Evolutionary conservation across 2,113 vertebrate genomes (phyloP).

Genomic region (Microcebus griseorufus): DNA sequence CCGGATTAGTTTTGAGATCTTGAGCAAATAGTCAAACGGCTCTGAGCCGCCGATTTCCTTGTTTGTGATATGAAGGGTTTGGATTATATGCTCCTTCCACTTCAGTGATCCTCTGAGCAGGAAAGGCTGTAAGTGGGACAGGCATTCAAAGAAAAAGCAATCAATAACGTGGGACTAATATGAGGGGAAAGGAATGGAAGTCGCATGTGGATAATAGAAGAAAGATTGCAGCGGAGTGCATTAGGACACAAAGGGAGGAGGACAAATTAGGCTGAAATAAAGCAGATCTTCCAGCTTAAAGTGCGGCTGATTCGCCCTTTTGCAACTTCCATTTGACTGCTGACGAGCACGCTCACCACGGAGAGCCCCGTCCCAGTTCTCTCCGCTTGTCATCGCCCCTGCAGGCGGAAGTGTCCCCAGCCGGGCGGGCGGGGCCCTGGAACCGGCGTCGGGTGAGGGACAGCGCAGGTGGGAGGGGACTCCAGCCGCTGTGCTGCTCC

Average conservation of each 20-base stretch:
- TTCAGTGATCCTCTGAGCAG: neutral
- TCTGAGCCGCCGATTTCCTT: neutral
- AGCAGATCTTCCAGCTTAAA: neutral
- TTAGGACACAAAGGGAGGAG: neutral
- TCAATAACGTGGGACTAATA: neutral
- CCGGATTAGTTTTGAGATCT: neutral
- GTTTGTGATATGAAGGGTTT: neutral
- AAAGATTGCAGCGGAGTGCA: neutral
- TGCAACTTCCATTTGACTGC: neutral
- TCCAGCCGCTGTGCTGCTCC: no score
- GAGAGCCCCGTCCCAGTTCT: no score
- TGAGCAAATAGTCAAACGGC: neutral
- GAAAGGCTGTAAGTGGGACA: neutral
- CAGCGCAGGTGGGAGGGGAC: no score
- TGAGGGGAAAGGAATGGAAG: neutral
- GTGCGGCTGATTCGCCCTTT: neutral
- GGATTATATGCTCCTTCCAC: neutral
- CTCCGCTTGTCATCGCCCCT: no score
- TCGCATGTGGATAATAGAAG: neutral
- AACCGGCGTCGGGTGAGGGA: no score
- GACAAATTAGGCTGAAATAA: neutral
- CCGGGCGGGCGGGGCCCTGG: no score
- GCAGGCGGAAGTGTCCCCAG: no score
- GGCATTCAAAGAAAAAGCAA: neutral
- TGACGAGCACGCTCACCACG: accelerated